A percentile compares a stretch with the other conserved stretches of the same genome.
Conservation (phyloP, 1,140 invertebrate genomes). For the Eulimnadia texana region DNA sequence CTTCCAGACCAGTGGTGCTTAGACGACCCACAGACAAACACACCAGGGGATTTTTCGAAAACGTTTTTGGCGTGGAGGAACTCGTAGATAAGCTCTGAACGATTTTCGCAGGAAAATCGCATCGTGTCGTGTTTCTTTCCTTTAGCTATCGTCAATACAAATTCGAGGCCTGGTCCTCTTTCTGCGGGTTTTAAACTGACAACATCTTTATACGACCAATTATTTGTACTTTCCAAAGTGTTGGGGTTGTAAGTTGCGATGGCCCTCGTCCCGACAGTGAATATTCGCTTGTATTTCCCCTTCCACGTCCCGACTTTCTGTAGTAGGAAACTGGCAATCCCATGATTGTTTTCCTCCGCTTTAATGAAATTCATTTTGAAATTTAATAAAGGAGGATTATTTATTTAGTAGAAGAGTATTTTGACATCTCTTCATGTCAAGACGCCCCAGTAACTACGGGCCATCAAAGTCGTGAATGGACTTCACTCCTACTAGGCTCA, state of each 20-base stretch:
- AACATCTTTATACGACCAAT: conserved; percentile 74
- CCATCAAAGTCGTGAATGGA: too few species aligned
- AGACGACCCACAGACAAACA: conserved; percentile 71
- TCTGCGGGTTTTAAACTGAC: conserved; percentile 51
- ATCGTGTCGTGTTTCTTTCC: conserved; percentile 76
- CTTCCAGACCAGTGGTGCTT: conserved; percentile 94
- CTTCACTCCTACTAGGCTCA: too few species aligned
- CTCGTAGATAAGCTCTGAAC: conserved; percentile 80
- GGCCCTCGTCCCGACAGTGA: conserved; percentile 86
- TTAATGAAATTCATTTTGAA: background rate
- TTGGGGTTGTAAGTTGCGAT: conserved; percentile 95
- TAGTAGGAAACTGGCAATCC: conserved; percentile 6
- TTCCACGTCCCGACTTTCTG: background rate
- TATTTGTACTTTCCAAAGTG: conserved; percentile 89
- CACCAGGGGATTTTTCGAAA: background rate
- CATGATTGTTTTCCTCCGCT: background rate
- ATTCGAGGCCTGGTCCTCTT: conserved; percentile 34
- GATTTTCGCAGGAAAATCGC: conserved; percentile 93
- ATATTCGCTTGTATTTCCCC: conserved; percentile 84
- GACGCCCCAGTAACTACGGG: too few species aligned
- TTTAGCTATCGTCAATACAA: conserved; percentile 72
- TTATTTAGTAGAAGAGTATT: too few species aligned
- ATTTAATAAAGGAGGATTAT: too few species aligned
- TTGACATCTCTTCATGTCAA: too few species aligned
- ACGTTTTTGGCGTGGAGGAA: conserved; percentile 43